Percentiles rank a stretch among this genome's conserved stretches.
Conservation (phyloP, 2,888 invertebrate species). For the Hirtodrosophila confusa region DNA sequence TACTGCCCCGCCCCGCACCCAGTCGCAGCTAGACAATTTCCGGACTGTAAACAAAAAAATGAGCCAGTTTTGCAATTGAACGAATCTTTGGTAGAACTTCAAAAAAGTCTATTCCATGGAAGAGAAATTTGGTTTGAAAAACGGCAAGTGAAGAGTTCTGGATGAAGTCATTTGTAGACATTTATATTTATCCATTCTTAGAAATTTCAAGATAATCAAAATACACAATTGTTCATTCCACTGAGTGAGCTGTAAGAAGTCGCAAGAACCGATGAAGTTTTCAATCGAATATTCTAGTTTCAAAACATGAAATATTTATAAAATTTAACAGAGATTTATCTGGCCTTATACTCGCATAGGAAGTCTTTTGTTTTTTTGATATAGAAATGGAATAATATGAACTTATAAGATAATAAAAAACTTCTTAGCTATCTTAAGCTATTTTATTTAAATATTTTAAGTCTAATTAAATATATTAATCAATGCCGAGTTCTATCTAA, state of each 20-base stretch:
- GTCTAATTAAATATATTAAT: too few species aligned
- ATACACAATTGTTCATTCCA: background rate
- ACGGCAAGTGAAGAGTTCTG: conserved; percentile 2
- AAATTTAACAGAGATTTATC: too few species aligned
- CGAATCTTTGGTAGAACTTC: conserved; percentile 7
- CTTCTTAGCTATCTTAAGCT: too few species aligned
- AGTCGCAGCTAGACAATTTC: conserved; percentile 3
- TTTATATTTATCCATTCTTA: background rate
- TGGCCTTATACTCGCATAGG: too few species aligned
- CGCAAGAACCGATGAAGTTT: background rate
- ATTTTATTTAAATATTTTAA: too few species aligned
- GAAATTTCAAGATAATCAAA: conserved; percentile 5
- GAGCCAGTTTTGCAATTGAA: conserved; percentile 15
- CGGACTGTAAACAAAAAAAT: conserved; percentile 42
- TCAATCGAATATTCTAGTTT: too few species aligned
- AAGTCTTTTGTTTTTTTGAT: too few species aligned
- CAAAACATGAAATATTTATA: too few species aligned
- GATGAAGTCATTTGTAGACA: conserved; percentile 1
- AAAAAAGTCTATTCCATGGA: conserved; percentile 7
- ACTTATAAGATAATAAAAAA: too few species aligned
- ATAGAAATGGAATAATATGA: too few species aligned
- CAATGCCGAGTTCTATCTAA: too few species aligned
- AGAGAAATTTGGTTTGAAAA: conserved; percentile 1
- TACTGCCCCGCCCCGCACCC: background rate
- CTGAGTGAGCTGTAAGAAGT: background rate